A percentile compares a stretch with the other conserved stretches of the same genome.
phyloP scores from a whole-genome alignment of 1,140 invertebrate genomes.

The Philopotamus ludificatus region DNA sequence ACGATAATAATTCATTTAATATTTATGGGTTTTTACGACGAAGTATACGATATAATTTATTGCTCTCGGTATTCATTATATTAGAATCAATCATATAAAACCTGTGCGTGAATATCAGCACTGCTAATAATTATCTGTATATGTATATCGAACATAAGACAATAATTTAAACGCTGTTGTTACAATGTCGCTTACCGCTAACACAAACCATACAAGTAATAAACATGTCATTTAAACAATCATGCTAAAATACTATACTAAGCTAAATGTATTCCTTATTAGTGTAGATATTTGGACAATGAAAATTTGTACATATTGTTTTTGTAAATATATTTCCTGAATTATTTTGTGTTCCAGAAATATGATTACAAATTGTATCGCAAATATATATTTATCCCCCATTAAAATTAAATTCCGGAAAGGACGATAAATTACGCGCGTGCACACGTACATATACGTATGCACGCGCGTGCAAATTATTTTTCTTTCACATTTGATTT shows the following conservation, averaged over 20 bases:
- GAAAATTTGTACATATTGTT: constrained; percentile 32
- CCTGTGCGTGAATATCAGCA: too few relatives aligned
- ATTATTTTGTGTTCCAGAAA: background rate
- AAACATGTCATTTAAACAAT: constrained; percentile 16
- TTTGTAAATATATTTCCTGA: constrained; percentile 34
- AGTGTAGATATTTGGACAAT: constrained; percentile 34
- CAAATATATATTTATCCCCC: background rate
- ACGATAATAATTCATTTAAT: too few relatives aligned
- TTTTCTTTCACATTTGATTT: background rate
- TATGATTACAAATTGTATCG: background rate
- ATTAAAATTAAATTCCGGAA: too few relatives aligned
- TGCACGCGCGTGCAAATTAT: too few relatives aligned
- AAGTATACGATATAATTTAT: too few relatives aligned
- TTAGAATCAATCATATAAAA: too few relatives aligned
- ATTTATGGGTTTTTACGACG: too few relatives aligned
- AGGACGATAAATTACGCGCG: too few relatives aligned
- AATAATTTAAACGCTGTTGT: constrained; percentile 18
- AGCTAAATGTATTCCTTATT: constrained; percentile 30
- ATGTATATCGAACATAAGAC: constrained; percentile 11
- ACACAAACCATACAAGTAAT: constrained; percentile 5
- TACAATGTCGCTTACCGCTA: constrained; percentile 13
- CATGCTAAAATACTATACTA: constrained; percentile 30
- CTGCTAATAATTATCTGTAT: too few relatives aligned
- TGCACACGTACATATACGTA: too few relatives aligned
- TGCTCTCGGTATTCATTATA: too few relatives aligned